phyloP scores from a whole-genome alignment of 1,140 invertebrate genomes.

The Armadillidium nasatum region DNA sequence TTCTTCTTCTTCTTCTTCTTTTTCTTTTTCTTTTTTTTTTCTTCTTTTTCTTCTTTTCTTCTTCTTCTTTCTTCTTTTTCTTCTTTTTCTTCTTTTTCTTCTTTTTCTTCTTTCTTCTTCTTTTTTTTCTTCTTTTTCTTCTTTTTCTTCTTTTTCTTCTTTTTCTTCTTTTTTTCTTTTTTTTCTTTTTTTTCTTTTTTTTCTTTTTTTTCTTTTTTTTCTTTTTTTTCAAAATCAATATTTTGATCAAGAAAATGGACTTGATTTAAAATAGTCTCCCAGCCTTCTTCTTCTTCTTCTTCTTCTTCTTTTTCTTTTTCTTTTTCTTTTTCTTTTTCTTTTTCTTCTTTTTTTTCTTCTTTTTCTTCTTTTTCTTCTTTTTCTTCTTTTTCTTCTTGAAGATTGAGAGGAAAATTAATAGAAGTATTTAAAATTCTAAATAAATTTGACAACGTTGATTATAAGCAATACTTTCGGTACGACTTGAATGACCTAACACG shows the following conservation, averaged over 20 bases:
- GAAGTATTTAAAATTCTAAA: background rate
- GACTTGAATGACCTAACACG: too few relatives aligned
- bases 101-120: conserved; percentile 9
- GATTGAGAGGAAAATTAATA: too few relatives aligned
- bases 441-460: too few relatives aligned
- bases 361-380: background rate
- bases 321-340: conserved; percentile 4
- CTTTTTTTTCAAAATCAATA: too few relatives aligned
- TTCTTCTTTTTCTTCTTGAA: background rate
- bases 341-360: conserved; percentile 10
- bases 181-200: background rate
- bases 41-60: too few relatives aligned
- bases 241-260: too few relatives aligned
- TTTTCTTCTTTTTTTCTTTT: background rate
- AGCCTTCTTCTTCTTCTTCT: background rate
- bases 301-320: background rate
- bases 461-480: too few relatives aligned
- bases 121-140: conserved; percentile 5
- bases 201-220: background rate
- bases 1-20: conserved; percentile 9
- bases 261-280: too few relatives aligned
- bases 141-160: conserved; percentile 5
- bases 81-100: too few relatives aligned
- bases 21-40: conserved; percentile 10
- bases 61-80: too few relatives aligned